phyloP scores from a whole-genome alignment of 2,113 vertebrate species.

The Herpailurus yagouaroundi region DNA sequence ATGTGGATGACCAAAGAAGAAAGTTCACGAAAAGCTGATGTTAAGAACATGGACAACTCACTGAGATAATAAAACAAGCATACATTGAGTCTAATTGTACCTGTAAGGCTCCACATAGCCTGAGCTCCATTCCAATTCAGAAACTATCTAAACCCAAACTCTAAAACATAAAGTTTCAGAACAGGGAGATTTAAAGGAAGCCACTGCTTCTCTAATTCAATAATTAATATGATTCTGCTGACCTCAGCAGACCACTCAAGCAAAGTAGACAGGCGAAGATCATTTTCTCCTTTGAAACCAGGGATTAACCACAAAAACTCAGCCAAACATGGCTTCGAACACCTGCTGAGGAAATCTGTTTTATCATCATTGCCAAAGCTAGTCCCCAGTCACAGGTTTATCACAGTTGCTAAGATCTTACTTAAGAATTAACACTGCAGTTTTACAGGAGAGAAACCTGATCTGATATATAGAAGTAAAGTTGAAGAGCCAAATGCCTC shows the following conservation, averaged over 20 bases:
- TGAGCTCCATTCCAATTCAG: background rate
- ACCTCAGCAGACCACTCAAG: background rate
- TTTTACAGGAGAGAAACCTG: background rate
- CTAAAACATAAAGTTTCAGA: background rate
- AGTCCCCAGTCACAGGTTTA: background rate
- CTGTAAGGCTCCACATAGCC: background rate
- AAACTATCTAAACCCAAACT: background rate
- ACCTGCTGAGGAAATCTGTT: background rate
- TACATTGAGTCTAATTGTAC: background rate
- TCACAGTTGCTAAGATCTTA: background rate
- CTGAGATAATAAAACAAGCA: background rate
- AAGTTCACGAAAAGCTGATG: background rate
- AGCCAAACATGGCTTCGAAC: background rate
- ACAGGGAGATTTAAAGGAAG: slow-evolving; percentile 7
- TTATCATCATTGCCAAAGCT: background rate
- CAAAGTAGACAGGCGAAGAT: slow-evolving; percentile 43
- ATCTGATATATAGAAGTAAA: background rate
- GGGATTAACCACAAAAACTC: slow-evolving; percentile 31
- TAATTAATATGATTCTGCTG: slow-evolving; percentile 41
- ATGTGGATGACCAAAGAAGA: background rate
- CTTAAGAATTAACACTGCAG: background rate
- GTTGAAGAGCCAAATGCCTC: background rate
- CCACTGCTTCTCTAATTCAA: background rate
- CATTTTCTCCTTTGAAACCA: slow-evolving; percentile 35
- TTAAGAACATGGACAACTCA: background rate